These are phyloP conservation scores for Stegana nigrithorax DNA, from an alignment of 2,888 invertebrate species.

Conservation along the genomic window DNA sequence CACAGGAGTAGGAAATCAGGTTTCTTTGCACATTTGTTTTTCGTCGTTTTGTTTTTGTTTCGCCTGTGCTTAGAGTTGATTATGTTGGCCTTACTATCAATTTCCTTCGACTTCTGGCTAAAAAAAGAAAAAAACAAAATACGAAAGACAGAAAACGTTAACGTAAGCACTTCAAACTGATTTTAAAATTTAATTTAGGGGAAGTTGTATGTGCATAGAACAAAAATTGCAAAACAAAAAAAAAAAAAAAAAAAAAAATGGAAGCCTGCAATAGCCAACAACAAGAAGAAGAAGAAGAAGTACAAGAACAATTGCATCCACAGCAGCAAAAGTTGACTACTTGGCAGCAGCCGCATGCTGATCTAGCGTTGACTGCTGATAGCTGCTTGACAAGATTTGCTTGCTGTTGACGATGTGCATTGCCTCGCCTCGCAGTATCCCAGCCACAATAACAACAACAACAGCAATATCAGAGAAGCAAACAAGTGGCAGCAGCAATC, in stretches of 20 bases:
- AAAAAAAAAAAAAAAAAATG: too few species aligned
- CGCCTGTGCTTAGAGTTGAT: neutral
- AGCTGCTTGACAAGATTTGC: too few species aligned
- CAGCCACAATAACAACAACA: too few species aligned
- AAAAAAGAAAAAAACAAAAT: neutral
- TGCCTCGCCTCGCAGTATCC: too few species aligned
- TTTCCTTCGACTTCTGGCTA: constrained; percentile 3
- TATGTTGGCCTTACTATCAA: constrained; percentile 9
- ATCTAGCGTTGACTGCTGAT: too few species aligned
- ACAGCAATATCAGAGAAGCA: too few species aligned
- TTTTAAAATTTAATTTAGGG: constrained; percentile 16
- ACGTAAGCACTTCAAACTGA: neutral
- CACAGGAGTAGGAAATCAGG: constrained; percentile 37
- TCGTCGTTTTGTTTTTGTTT: neutral
- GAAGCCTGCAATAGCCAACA: neutral
- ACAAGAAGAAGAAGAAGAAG: neutral
- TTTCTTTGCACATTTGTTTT: neutral
- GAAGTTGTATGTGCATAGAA: neutral
- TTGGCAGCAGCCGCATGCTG: too few species aligned
- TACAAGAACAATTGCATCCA: too few species aligned
- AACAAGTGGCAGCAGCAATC: too few species aligned
- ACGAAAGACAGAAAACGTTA: neutral
- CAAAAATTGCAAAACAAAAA: too few species aligned
- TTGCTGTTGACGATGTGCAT: neutral
- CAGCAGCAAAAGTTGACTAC: too few species aligned